phyloP scores from a whole-genome alignment of 2,888 invertebrate species.

The Euclidia mi region DNA sequence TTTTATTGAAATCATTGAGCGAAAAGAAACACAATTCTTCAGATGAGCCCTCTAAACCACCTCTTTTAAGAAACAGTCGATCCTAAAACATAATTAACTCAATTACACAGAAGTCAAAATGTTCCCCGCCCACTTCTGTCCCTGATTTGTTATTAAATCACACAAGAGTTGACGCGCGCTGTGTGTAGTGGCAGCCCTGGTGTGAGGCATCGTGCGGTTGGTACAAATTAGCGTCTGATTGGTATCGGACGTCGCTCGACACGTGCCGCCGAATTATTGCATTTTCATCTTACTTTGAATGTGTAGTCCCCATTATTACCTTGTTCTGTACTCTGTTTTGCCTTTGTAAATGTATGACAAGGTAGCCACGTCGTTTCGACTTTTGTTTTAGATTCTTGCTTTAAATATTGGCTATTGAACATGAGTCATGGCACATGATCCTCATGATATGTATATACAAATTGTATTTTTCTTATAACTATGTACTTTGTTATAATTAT shows the following conservation, averaged over 20 bases:
- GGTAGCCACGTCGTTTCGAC: no score
- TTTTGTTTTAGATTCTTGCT: no score
- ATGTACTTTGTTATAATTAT: no score
- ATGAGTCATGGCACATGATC: no score
- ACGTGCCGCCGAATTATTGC: constrained; percentile 54
- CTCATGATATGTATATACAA: no score
- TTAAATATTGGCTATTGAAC: no score
- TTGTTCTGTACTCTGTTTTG: constrained; percentile 7
- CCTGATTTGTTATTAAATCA: constrained; percentile 54
- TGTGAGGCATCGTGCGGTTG: constrained; percentile 49
- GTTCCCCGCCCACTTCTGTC: constrained; percentile 41
- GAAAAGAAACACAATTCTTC: no score
- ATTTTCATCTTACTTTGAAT: constrained; percentile 40
- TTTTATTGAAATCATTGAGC: no score
- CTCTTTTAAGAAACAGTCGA: not conserved
- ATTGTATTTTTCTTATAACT: no score
- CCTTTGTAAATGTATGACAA: not conserved
- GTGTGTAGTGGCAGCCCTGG: constrained; percentile 33
- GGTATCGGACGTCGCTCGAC: constrained; percentile 57
- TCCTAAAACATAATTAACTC: not conserved
- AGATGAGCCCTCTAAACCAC: no score
- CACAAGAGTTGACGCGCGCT: constrained; percentile 48
- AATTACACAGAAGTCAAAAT: constrained; percentile 39
- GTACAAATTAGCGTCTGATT: constrained; percentile 58
- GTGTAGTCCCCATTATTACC: constrained; percentile 20